Conservation (phyloP, 2,113 vertebrate species). For the Hippocampus comes region DNA sequence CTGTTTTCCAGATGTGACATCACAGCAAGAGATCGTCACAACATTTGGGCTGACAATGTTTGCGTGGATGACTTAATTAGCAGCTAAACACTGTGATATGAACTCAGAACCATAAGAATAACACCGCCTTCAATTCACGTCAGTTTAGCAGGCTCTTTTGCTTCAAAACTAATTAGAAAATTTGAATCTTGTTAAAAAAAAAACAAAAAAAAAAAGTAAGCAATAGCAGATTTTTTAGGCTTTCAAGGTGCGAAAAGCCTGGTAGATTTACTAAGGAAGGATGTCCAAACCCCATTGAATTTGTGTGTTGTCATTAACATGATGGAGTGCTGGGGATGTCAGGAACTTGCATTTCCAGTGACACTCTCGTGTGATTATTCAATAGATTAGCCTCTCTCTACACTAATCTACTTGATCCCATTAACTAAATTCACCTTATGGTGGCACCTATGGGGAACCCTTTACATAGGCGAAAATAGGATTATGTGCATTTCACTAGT, state of each 20-base stretch:
- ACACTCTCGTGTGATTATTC: constrained; percentile 28
- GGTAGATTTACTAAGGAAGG: neutral
- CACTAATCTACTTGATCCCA: constrained; percentile 38
- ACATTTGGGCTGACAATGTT: constrained; percentile 11
- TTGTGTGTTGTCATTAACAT: neutral
- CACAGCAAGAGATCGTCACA: constrained; percentile 22
- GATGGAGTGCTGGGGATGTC: neutral
- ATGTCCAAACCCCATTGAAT: neutral
- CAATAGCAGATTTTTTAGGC: neutral
- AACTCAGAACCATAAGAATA: constrained; percentile 36
- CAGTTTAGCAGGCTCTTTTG: neutral
- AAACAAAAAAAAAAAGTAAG: neutral
- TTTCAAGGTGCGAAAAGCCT: neutral
- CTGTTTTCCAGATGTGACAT: constrained; percentile 39
- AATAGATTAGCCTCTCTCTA: constrained; percentile 40
- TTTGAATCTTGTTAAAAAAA: neutral
- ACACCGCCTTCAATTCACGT: constrained; percentile 1
- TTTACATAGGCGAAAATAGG: neutral
- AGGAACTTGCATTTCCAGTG: constrained; percentile 23
- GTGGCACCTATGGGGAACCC: constrained; percentile 6
- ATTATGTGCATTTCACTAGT: constrained; percentile 13
- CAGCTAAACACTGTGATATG: constrained; percentile 41
- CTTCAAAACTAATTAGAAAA: neutral
- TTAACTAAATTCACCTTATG: constrained; percentile 29
- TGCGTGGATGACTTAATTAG: constrained; percentile 47